A percentile compares a stretch with the other conserved stretches of the same genome.
Conservation (phyloP, 2,113 vertebrate species). For the Hipposideros armiger region DNA sequence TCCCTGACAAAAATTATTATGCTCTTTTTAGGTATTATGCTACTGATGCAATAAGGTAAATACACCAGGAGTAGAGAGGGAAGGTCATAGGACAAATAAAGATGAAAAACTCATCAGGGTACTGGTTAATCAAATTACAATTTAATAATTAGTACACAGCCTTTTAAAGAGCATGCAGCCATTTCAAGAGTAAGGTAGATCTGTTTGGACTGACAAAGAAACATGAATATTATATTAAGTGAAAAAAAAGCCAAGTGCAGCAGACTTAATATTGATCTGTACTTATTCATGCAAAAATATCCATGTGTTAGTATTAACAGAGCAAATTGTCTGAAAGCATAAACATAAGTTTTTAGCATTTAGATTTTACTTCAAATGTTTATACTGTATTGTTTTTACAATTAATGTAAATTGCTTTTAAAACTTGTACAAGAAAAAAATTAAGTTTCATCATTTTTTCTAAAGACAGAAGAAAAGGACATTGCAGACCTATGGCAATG, state of each 20-base stretch:
- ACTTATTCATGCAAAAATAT: not conserved
- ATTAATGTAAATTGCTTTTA: slow-evolving; percentile 3
- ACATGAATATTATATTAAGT: not conserved
- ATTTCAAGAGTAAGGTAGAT: slow-evolving; percentile 9
- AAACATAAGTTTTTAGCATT: not conserved
- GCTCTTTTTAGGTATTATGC: not conserved
- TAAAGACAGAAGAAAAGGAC: not conserved
- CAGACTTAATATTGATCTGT: not conserved
- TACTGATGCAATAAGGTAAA: not conserved
- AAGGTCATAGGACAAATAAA: slow-evolving; percentile 13
- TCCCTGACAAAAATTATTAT: not conserved
- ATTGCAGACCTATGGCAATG: not conserved
- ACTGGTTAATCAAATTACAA: slow-evolving; percentile 3
- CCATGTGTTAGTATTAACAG: not conserved
- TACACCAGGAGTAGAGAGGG: not conserved
- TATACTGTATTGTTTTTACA: slow-evolving; percentile 25
- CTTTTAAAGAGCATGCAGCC: not conserved
- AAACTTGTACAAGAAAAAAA: not conserved
- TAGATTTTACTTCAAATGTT: slow-evolving; percentile 31
- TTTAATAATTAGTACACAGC: not conserved
- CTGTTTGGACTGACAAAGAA: not conserved
- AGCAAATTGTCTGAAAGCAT: not conserved
- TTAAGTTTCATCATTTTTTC: not conserved
- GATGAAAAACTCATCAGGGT: not conserved
- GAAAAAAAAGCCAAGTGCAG: slow-evolving; percentile 1